These are phyloP conservation scores for Bradypodion pumilum DNA, from an alignment of 2,797 vertebrate species.

Conservation along the genomic window DNA sequence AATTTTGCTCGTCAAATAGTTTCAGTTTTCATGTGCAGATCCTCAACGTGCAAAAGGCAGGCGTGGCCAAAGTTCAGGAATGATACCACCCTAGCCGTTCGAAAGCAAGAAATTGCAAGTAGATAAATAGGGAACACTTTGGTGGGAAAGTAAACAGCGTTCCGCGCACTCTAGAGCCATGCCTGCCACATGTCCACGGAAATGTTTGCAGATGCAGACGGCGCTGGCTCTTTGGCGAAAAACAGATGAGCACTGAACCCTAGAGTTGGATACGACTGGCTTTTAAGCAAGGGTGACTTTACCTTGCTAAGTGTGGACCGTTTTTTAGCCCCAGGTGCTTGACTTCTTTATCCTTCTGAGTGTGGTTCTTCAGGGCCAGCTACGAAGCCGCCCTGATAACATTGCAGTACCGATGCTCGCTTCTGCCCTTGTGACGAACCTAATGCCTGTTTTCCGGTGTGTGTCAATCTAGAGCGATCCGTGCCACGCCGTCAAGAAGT, in stretches of 20 bases:
- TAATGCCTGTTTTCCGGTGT: not conserved
- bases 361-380: not conserved
- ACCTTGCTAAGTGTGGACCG: not conserved
- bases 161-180: too few relatives aligned
- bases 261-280: too few relatives aligned
- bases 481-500: conserved; percentile 69
- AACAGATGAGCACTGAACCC: too few relatives aligned
- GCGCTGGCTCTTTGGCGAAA: too few relatives aligned
- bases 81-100: too few relatives aligned
- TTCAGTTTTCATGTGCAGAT: not conserved
- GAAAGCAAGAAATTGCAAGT: too few relatives aligned
- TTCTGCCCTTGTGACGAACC: not conserved
- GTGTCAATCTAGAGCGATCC: conserved; percentile 45
- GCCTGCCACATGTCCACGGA: too few relatives aligned
- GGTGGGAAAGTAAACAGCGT: too few relatives aligned
- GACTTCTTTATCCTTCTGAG: not conserved
- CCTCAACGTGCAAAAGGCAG: not conserved
- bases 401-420: not conserved
- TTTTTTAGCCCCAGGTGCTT: not conserved
- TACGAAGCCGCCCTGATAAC: too few relatives aligned
- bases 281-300: too few relatives aligned
- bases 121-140: too few relatives aligned
- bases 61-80: not conserved
- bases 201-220: too few relatives aligned
- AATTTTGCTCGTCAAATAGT: not conserved